Conservation (phyloP, 1,140 invertebrate species). For the Drosophila dunni region DNA sequence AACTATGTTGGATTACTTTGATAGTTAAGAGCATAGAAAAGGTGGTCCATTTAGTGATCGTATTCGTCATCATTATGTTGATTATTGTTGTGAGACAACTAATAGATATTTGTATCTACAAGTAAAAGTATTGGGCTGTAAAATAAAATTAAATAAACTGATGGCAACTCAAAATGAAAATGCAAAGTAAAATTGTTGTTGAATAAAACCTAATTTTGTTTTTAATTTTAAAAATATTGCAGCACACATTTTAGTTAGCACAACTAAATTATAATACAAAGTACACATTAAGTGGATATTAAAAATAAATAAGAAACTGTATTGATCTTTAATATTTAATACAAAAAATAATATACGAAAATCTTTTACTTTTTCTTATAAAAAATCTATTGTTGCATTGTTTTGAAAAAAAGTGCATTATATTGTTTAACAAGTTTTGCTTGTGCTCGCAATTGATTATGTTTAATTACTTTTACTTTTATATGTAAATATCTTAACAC, state of each 20-base stretch:
- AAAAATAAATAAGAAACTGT: conserved; percentile 55
- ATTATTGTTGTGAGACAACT: conserved; percentile 49
- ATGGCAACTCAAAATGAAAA: conserved; percentile 27
- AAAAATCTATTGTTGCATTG: conserved; percentile 23
- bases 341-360: conserved; percentile 2
- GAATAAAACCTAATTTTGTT: conserved; percentile 61
- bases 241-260: conserved; percentile 79
- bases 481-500: conserved; percentile 65
- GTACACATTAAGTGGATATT: conserved; percentile 61
- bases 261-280: conserved; percentile 70
- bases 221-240: conserved; percentile 75
- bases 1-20: conserved; percentile 28
- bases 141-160: conserved; percentile 9
- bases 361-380: conserved; percentile 13
- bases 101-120: conserved; percentile 29
- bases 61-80: conserved; percentile 67
- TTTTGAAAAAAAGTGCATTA: conserved; percentile 59
- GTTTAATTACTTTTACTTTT: conserved; percentile 55
- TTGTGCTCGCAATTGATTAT: conserved; percentile 63
- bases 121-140: background rate
- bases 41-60: conserved; percentile 84
- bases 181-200: conserved; percentile 25
- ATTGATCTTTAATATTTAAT: conserved; percentile 13
- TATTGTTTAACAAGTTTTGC: conserved; percentile 60
- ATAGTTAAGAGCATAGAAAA: conserved; percentile 72